Percentiles rank a stretch among this genome's conserved stretches.
Conservation (phyloP, 2,113 vertebrate species). For the Nymphicus hollandicus region DNA sequence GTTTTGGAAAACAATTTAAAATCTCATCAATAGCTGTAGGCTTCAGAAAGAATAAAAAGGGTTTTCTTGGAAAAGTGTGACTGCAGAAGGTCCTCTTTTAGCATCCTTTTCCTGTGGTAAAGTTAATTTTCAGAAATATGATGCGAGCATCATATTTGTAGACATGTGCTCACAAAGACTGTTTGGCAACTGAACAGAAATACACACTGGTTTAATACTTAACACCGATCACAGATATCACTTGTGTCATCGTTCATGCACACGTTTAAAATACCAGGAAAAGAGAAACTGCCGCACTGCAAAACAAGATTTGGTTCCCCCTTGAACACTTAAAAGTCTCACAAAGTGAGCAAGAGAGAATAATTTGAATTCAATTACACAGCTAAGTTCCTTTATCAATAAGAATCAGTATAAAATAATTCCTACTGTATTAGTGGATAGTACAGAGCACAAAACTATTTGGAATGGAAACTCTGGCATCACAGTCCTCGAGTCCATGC, state of each 20-base stretch:
- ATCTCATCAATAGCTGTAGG: background rate
- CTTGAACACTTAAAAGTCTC: background rate
- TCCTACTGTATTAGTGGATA: slow-evolving; percentile 47
- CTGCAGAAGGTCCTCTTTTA: slow-evolving; percentile 65
- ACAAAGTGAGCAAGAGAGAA: background rate
- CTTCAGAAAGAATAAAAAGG: slow-evolving; percentile 38
- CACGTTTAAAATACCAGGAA: background rate
- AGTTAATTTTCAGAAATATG: slow-evolving; percentile 60
- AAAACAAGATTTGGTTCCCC: background rate
- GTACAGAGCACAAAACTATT: slow-evolving; percentile 61
- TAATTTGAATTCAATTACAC: background rate
- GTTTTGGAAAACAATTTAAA: background rate
- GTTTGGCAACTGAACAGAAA: slow-evolving; percentile 14
- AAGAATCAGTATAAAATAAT: slow-evolving; percentile 39
- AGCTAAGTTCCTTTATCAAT: background rate
- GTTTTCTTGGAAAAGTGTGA: slow-evolving; percentile 7
- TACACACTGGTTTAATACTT: background rate
- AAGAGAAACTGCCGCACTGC: background rate
- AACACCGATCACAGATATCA: background rate
- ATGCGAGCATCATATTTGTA: slow-evolving; percentile 64
- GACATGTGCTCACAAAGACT: slow-evolving; percentile 41
- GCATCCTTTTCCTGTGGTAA: slow-evolving; percentile 68
- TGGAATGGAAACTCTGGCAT: slow-evolving; percentile 53
- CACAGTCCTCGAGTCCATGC: slow-evolving; percentile 68
- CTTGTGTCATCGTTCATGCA: slow-evolving; percentile 39